Conservation (phyloP, 2,888 invertebrate species). For the Trichogramma dendrolimi region DNA sequence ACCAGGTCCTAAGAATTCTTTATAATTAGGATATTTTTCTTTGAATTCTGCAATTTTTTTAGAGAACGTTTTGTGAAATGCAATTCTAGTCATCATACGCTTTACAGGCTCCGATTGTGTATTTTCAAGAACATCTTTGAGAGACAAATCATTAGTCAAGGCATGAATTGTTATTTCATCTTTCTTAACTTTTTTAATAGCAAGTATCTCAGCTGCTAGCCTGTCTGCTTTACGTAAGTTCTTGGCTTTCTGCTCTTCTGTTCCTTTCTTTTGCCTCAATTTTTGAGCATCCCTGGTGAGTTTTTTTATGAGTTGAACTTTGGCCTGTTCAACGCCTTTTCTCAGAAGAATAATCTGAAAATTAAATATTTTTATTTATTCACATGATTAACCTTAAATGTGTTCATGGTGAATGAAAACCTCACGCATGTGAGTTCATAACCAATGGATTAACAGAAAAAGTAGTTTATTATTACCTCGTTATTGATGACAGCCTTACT, state of each 20-base stretch:
- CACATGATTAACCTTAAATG: constrained; percentile 1
- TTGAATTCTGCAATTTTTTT: constrained; percentile 37
- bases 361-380: neutral
- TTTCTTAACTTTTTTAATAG: constrained; percentile 42
- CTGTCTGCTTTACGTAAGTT: constrained; percentile 39
- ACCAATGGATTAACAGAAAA: neutral
- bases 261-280: constrained; percentile 39
- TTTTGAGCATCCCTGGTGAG: constrained; percentile 38
- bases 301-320: constrained; percentile 38
- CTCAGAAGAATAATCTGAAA: constrained; percentile 43
- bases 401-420: neutral
- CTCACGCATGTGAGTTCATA: neutral
- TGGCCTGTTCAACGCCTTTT: constrained; percentile 38
- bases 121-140: constrained; percentile 36
- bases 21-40: constrained; percentile 41
- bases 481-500: constrained; percentile 41
- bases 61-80: constrained; percentile 35
- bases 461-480: constrained; percentile 33
- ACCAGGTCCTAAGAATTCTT: constrained; percentile 33
- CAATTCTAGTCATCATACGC: constrained; percentile 38
- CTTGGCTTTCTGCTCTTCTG: constrained; percentile 40
- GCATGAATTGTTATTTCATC: constrained; percentile 44
- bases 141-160: constrained; percentile 32
- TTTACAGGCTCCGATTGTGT: constrained; percentile 25
- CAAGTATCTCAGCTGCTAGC: constrained; percentile 37